Conservation (phyloP, 1,140 invertebrate genomes). For the Venturia canescens region DNA sequence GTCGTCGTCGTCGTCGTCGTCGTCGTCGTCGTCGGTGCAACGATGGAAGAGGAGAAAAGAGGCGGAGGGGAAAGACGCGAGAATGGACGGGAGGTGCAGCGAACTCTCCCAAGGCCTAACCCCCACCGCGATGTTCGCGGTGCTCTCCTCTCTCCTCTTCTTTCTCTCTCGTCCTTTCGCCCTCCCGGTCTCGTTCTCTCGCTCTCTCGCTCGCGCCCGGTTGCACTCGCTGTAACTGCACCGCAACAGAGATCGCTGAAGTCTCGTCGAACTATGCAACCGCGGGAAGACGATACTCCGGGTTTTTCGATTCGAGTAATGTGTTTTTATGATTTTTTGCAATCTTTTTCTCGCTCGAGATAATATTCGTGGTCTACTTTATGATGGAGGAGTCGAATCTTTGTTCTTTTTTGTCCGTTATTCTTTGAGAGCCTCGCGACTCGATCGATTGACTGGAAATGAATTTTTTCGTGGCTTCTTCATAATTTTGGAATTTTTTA, state of each 20-base stretch:
- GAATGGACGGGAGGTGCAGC: conserved; percentile 75
- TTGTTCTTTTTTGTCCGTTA: not conserved
- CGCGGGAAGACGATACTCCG: conserved; percentile 43
- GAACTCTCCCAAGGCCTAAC: conserved; percentile 76
- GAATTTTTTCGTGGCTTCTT: no score
- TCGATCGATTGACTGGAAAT: no score
- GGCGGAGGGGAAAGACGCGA: conserved; percentile 57
- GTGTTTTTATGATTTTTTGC: conserved; percentile 21
- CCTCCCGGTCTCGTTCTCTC: conserved; percentile 52
- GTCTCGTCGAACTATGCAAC: conserved; percentile 45
- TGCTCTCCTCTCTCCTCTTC: conserved; percentile 47
- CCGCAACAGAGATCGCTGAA: conserved; percentile 49
- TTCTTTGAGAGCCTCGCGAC: no score
- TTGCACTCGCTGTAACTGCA: conserved; percentile 60
- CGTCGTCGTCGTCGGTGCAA: conserved; percentile 44
- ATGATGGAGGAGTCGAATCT: not conserved
- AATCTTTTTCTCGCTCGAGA: conserved; percentile 5
- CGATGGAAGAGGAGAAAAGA: conserved; percentile 41
- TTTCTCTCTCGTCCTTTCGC: conserved; percentile 48
- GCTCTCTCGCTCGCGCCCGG: conserved; percentile 53
- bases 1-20: conserved; percentile 52
- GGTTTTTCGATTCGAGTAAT: conserved; percentile 26
- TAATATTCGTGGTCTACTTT: not conserved
- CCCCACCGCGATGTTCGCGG: conserved; percentile 43
- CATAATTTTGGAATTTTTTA: no score